Evolutionary conservation across 2,888 invertebrate genomes (phyloP), one percentile per base, ranked within the genome.

Genomic region (Nomada flava): DNA sequence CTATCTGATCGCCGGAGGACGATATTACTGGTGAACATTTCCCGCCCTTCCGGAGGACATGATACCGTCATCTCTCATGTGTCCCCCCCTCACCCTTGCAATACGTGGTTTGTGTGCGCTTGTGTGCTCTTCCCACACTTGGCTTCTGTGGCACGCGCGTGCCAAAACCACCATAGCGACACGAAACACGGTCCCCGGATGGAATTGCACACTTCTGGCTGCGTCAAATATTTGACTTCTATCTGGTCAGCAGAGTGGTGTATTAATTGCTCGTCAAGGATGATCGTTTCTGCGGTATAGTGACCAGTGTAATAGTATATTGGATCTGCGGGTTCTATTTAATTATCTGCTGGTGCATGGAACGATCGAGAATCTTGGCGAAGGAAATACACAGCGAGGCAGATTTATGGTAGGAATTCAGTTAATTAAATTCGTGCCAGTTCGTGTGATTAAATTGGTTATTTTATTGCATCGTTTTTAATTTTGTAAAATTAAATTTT

Each of bases 41-140:
- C 88, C 89, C 82, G 88, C 85, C 90, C 90, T 89, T 86, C 85
- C 90, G 90, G 88, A 85, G 89, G 87, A 90, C 87, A 90, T 88
- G 88, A 90, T 86, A 80, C 86, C 76, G 83, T 89, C 87, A 85
- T 88, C 86, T 83, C 75, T 72, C 26, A 18, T 44, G 18, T 65
- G 69, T 76, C 74, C 82, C 77, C 1, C 15, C 18, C 2, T 20
- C 13, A 1, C 20, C 9, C 13, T 0, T 2, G 29, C 2, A 44
- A n/a, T 23, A 10, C 4, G n/a, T 11, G 10, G 2, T 47, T 15
- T 18, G 7, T 13, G 69, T 13, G 44, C 9, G 29, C 36, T 23
- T 92, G 91, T 92, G 82, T 91, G 84, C 89, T 90, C 91, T 92
- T 93, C 92, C 91, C 92, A 92, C 92, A 91, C 86, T 84, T 71